Evolutionary conservation across 2,113 vertebrate species (phyloP).

Genomic region (Sciurus niger): DNA sequence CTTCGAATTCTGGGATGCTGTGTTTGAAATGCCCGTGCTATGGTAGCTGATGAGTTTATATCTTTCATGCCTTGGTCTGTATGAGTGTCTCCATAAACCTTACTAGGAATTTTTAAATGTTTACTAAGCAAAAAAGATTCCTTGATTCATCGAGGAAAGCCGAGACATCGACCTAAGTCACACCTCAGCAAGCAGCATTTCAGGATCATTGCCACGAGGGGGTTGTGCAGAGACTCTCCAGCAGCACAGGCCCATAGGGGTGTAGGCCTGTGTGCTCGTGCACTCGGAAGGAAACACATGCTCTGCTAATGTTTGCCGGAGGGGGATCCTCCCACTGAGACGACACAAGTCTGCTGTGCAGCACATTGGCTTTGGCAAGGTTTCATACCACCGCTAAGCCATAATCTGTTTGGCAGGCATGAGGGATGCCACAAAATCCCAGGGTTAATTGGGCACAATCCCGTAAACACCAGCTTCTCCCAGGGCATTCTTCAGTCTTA

Average conservation of each 20-base stretch:
- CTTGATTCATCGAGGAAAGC: background rate
- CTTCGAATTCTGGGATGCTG: background rate
- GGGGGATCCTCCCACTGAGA: background rate
- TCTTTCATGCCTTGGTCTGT: rapidly evolving
- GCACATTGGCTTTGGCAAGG: background rate
- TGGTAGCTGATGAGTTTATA: background rate
- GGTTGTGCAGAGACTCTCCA: background rate
- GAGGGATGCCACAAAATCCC: conserved; percentile 20
- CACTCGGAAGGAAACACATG: background rate
- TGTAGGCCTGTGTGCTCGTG: rapidly evolving
- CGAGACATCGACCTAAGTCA: background rate
- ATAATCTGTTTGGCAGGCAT: conserved; percentile 58
- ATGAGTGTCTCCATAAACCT: background rate
- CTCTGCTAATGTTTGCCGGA: background rate
- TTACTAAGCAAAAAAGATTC: background rate
- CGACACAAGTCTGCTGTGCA: conserved; percentile 31
- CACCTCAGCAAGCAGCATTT: background rate
- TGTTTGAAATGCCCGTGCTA: background rate
- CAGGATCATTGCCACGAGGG: background rate
- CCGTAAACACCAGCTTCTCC: conserved; percentile 43
- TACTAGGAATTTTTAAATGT: background rate
- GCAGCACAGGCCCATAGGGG: background rate
- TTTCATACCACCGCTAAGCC: conserved; percentile 20
- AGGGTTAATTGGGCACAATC: conserved; percentile 68
- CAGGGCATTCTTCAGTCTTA: background rate